Evolutionary conservation across 2,113 vertebrate species (phyloP), one percentile per base, ranked within the genome.

Genomic region (Theropithecus gelada): DNA sequence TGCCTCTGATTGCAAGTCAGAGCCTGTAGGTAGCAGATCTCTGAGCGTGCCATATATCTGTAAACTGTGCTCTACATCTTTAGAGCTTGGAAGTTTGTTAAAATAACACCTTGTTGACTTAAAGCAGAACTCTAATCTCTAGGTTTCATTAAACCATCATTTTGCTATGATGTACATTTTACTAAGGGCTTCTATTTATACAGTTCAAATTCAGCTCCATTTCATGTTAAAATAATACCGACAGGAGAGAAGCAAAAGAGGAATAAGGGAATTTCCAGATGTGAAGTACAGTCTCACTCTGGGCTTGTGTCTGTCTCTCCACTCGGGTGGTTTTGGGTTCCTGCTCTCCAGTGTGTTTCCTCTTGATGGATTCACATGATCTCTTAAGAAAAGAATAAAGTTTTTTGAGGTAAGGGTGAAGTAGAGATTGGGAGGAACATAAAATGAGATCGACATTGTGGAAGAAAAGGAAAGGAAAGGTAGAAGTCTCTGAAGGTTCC

Each of bases 21-120:
- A 96, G 59, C 90, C 78, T 94, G 88, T 70, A 66, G 17, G 8
- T 59, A 88, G 45, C 5, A 4, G 27, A 80, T 57, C 75, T 61
- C 50, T 40, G 70, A 83, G n/a, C 18, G 23, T 93, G 64, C 61
- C 18, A 12, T 75, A 43, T 83, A 66, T 64, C 35, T 79, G 73
- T 50, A 89, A 79, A 92, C 12, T 61, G 1, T 61, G 70, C 35
- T 94, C 23, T 81, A 64, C 91, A 83, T 86, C 57, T 91, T 88
- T 81, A 72, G 79, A 43, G 93, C 87, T 93, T 90, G 17, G 52
- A 83, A 76, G 17, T 94, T 92, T 96, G 64, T 92, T 96, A 83
- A 96, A 96, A 93, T 72, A 79, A 84, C 55, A 80, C 59, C 18
- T 86, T 30, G 55, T 78, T 96, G 93, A 88, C 38, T 79, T 97